These are phyloP conservation scores for Syrista parreyssii DNA, from an alignment of 2,888 invertebrate species.

Conservation along the genomic window DNA sequence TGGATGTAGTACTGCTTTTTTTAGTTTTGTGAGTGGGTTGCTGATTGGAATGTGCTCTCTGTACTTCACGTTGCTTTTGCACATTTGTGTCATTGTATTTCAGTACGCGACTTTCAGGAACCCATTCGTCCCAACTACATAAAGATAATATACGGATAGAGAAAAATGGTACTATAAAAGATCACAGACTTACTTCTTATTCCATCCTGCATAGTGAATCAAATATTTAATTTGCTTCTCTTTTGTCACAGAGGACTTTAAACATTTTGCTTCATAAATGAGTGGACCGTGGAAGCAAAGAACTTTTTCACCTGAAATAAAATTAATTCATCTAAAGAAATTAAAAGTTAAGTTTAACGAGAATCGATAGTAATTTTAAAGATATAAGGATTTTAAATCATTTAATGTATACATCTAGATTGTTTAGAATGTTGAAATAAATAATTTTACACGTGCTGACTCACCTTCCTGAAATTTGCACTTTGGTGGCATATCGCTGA, in stretches of 20 bases:
- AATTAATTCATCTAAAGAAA: slow-evolving; percentile 2
- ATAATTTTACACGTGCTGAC: background rate
- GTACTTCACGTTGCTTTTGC: slow-evolving; percentile 72
- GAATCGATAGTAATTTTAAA: background rate
- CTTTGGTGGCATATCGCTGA: slow-evolving; percentile 71
- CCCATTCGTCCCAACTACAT: slow-evolving; percentile 72
- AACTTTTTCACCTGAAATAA: slow-evolving; percentile 82
- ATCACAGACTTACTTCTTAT: slow-evolving; percentile 83
- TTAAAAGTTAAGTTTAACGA: background rate
- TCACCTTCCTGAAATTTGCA: slow-evolving; percentile 81
- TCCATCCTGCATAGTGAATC: slow-evolving; percentile 98
- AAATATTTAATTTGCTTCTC: slow-evolving; percentile 91
- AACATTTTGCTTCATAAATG: slow-evolving; percentile 96
- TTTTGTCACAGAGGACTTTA: slow-evolving; percentile 84
- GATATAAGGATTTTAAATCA: background rate
- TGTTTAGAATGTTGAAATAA: background rate
- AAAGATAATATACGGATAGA: slow-evolving; percentile 41
- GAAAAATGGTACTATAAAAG: background rate
- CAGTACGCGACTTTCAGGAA: slow-evolving; percentile 73
- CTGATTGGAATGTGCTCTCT: slow-evolving; percentile 72
- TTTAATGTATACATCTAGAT: background rate
- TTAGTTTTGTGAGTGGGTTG: slow-evolving; percentile 66
- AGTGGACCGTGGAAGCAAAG: slow-evolving; percentile 96
- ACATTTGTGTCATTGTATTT: slow-evolving; percentile 74
- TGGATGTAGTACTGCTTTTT: slow-evolving; percentile 48